These are phyloP conservation scores for Lepidurus apus DNA, from an alignment of 1,140 invertebrate genomes.

Conservation along the genomic window DNA sequence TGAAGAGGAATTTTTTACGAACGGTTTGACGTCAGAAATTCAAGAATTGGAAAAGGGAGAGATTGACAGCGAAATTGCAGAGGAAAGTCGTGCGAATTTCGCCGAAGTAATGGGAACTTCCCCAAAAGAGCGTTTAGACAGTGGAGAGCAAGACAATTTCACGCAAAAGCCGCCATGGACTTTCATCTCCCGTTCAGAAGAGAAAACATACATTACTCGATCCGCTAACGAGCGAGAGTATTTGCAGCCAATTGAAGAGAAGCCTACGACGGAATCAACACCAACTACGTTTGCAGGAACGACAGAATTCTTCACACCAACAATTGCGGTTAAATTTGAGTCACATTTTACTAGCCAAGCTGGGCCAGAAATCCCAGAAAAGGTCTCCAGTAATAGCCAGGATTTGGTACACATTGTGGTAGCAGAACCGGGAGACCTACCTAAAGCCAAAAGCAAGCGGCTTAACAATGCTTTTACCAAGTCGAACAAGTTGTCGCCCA, in stretches of 20 bases:
- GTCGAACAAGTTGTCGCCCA: constrained; percentile 27
- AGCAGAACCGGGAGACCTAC: background rate
- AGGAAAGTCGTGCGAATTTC: background rate
- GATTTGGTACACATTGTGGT: background rate
- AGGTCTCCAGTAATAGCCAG: background rate
- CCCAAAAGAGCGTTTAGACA: background rate
- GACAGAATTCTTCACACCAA: background rate
- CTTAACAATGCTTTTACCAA: background rate
- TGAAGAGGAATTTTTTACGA: background rate
- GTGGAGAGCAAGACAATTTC: background rate
- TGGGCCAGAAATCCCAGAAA: background rate
- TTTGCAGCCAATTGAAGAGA: background rate
- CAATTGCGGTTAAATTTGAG: background rate
- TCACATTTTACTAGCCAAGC: background rate
- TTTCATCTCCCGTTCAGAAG: background rate
- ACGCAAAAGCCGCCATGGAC: background rate
- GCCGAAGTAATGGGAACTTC: background rate
- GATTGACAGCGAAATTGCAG: background rate
- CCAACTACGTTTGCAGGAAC: background rate
- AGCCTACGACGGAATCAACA: background rate
- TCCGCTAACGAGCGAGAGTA: background rate
- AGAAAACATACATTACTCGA: background rate
- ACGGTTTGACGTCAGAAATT: background rate
- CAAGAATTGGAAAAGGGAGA: background rate
- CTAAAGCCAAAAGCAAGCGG: background rate